Percentiles rank a stretch among this genome's conserved stretches.
Conservation (phyloP, 2,113 vertebrate species). For the Planiliza haematocheilus region DNA sequence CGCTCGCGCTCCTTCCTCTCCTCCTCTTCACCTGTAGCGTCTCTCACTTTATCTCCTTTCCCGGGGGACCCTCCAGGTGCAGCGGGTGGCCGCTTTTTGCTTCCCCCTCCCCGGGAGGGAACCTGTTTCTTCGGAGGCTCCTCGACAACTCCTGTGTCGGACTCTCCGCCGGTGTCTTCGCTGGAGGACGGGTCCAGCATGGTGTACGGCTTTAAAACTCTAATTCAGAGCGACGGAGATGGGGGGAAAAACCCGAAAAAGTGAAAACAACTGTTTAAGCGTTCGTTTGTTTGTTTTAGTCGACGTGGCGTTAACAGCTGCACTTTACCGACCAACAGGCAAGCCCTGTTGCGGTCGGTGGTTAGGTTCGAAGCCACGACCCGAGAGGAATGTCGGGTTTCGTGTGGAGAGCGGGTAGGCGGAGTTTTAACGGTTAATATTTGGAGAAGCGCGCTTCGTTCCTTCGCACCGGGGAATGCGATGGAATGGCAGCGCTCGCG, state of each 20-base stretch:
- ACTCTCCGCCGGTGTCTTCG: slow-evolving; percentile 92
- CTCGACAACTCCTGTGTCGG: slow-evolving; percentile 85
- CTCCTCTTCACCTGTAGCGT: slow-evolving; percentile 78
- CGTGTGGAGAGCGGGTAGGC: slow-evolving; percentile 5
- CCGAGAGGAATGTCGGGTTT: background rate
- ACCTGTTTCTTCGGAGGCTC: slow-evolving; percentile 73
- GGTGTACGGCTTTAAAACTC: slow-evolving; percentile 12
- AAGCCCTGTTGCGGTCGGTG: background rate
- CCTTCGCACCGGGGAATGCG: slow-evolving; percentile 30
- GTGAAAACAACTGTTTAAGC: background rate
- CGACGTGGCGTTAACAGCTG: slow-evolving; percentile 68
- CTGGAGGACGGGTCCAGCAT: slow-evolving; percentile 98
- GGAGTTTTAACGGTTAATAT: slow-evolving; percentile 42
- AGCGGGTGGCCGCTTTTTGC: slow-evolving; percentile 75
- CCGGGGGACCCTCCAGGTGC: slow-evolving; percentile 78
- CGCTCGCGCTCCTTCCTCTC: slow-evolving; percentile 83
- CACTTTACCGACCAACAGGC: background rate
- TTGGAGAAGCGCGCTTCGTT: slow-evolving; percentile 25
- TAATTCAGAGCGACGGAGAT: background rate
- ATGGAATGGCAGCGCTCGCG: slow-evolving; percentile 50
- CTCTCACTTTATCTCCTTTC: slow-evolving; percentile 45
- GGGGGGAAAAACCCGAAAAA: background rate
- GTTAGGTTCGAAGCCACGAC: background rate
- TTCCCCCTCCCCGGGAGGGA: slow-evolving; percentile 26
- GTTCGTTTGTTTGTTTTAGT: slow-evolving; percentile 54